Conservation (phyloP, 2,113 vertebrate genomes). For the Leptocoma aspasia region DNA sequence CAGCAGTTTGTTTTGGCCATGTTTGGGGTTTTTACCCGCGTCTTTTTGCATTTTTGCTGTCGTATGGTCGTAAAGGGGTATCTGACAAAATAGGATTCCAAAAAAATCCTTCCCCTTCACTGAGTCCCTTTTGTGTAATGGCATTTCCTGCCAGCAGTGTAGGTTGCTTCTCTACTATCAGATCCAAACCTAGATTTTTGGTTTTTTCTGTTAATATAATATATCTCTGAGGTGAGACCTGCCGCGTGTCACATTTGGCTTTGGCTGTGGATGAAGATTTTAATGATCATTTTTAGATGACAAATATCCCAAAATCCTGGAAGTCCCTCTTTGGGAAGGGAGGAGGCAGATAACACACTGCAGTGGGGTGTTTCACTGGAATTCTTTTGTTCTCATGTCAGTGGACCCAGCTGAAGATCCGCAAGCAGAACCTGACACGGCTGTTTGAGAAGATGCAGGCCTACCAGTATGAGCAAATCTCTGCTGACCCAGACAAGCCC, state of each 20-base stretch:
- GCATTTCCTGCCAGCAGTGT: background rate
- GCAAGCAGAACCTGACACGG: slow-evolving; percentile 94
- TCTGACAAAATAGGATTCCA: background rate
- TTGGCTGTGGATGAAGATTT: background rate
- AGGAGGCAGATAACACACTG: background rate
- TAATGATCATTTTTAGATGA: background rate
- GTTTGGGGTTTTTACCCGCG: background rate
- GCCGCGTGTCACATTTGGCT: accelerated
- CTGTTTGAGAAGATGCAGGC: slow-evolving; percentile 98
- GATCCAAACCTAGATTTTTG: background rate
- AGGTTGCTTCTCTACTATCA: background rate
- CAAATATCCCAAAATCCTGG: background rate
- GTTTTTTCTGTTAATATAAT: background rate
- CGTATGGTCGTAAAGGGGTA: background rate
- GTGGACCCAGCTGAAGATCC: slow-evolving; percentile 96
- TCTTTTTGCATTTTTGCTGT: background rate
- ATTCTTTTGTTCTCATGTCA: slow-evolving; percentile 13
- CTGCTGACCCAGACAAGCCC: slow-evolving; percentile 96
- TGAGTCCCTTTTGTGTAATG: background rate
- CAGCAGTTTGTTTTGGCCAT: background rate
- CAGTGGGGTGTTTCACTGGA: background rate
- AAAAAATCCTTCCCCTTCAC: background rate
- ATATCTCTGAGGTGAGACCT: background rate
- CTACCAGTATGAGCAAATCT: slow-evolving; percentile 97
- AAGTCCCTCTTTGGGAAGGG: background rate